Base-by-base conservation (phyloP, 2,888 invertebrate genomes). In the Listrodromus nycthemerus region DNA sequence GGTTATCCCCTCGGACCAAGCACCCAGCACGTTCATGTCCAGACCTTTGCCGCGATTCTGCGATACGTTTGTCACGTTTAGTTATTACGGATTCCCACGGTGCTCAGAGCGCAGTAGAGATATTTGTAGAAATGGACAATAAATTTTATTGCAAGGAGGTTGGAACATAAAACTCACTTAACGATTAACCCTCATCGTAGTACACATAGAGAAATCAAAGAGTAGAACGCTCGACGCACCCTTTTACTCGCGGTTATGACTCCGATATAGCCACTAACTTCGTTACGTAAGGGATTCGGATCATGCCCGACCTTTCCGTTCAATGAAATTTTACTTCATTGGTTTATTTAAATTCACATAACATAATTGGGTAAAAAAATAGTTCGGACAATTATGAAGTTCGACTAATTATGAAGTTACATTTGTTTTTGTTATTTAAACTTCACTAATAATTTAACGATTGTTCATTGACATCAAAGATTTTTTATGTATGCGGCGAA, bases 11-110 rank as follows among this genome's bases (percentile, higher is more conserved):
- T 97, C 97, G 91, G 96, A 95, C 99, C 99, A 99, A 50, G 98
- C 99, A 78, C 97, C 97, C 91, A 97, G 96, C 86, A 99, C 99
- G 94, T 99, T 98, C 99, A 99, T 99, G 91, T 98, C 98, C 85
- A 98, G 94, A 13, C 97, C 98, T 84, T 96, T 96, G n/a, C 98
- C 98, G 77, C 98, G 96, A 93, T 97, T 97, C 97, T 97, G 93
- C 61, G 94, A 91, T 87, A 87, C 90, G 24, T 69, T 69, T 61
- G 27, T 48, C 55, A 77, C n/a, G 67, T 55, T 66, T 30, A 55
- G 30, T 66, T 66, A 55, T 71, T 65, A 70, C 19, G 27, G 70
- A 21, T 55, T 2, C 10, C 5, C 45, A 21, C 21, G 58, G 48
- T 21, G 48, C 33, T n/a, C 16, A 10, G 16, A 16, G 45, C 24